Evolutionary conservation across 1,140 invertebrate genomes (phyloP).

Genomic region (Bombus soroeensis): DNA sequence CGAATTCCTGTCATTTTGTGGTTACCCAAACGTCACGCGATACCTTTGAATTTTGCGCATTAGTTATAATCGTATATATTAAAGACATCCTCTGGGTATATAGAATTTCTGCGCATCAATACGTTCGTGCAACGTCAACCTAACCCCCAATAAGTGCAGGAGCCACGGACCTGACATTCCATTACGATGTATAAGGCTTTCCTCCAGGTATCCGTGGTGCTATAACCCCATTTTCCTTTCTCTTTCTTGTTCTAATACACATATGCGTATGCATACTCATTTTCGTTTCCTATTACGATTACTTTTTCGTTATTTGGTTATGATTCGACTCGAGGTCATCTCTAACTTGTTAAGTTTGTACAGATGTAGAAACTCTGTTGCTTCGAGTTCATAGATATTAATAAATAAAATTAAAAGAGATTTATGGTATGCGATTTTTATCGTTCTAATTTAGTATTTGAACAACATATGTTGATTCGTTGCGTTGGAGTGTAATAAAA

Average conservation of each 20-base stretch:
- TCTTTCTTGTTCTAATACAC: slow-evolving; percentile 23
- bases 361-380: neutral
- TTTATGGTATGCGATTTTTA: neutral
- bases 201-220: slow-evolving; percentile 44
- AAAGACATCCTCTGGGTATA: neutral
- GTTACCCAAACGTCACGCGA: neutral
- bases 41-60: neutral
- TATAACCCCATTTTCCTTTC: slow-evolving; percentile 41
- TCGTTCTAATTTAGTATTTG: neutral
- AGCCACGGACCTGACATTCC: slow-evolving; percentile 42
- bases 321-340: neutral
- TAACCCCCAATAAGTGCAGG: slow-evolving; percentile 51
- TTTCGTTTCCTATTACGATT: neutral
- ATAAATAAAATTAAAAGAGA: neutral
- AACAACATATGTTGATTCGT: slow-evolving; percentile 14
- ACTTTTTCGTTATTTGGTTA: slow-evolving; percentile 17
- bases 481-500: neutral
- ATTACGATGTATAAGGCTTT: slow-evolving; percentile 52
- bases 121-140: slow-evolving; percentile 40
- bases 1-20: slow-evolving; percentile 22
- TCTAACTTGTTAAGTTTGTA: neutral
- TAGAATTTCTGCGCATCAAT: neutral
- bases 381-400: neutral
- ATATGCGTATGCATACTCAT: neutral
- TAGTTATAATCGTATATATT: neutral